Base-by-base conservation (phyloP, 1,140 invertebrate species). In the Trinorchestia longiramus region DNA sequence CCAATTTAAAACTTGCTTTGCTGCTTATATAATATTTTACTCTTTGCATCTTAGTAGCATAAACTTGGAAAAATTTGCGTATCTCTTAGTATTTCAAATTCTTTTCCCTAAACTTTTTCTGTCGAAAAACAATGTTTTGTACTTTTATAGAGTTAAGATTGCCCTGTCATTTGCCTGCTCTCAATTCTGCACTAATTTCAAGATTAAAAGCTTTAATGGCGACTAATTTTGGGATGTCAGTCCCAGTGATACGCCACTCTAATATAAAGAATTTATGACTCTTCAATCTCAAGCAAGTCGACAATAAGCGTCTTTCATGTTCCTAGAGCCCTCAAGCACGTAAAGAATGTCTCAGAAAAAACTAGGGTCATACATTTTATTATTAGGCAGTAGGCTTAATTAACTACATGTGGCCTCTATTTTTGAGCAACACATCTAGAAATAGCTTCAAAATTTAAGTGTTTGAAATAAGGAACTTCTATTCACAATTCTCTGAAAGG, bases 121-220 rank as follows among this genome's bases (percentile, higher is more conserved):
- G 8, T 40, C 4, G 40, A 87, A 40, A 87, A 8, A 4, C 36
- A 36, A 42, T 42, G 41, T 43, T 43, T 90, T 90, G 88, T 41
- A 15, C 88, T 90, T 90, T 90, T 41, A 90, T 90, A 36, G 43
- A 90, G 23, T 41, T 42, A 11, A 90, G 43, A 90, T 90, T 90
- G 36, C 88, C 88, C 88, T 90, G 88, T 90, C 88, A 90, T 90
- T 90, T 90, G 88, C 88, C 88, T 42, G 88, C 23, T 42, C n/a
- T 42, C 88, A 90, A 90, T 90, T 41, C 43, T 4, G 28, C 41
- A 90, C 3, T 41, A 90, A 90, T 90, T 90, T 90, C 88, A 90
- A 41, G 88, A 90, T 90, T 90, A 90, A 90, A 90, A 90, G 88
- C n/a, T 11, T 41, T 43, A 36, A 90, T 90, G 88, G 43, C 42